Conservation (phyloP, 2,797 vertebrate species). For the Antennarius maculatus region DNA sequence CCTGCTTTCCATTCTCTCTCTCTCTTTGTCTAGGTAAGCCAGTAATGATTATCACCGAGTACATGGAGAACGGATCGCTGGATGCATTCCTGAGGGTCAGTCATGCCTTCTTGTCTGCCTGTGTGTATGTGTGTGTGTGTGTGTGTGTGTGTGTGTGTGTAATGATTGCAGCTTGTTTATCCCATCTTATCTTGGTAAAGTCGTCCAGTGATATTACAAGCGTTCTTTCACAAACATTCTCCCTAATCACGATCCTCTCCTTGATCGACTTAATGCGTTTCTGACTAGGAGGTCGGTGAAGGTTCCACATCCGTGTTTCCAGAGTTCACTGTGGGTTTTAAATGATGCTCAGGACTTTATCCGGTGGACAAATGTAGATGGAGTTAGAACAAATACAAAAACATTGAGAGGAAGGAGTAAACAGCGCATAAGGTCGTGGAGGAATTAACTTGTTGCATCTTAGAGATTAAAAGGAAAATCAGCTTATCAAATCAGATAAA, state of each 20-base stretch:
- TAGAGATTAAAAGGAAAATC: background rate
- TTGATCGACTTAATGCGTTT: conserved; percentile 40
- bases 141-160: conserved; percentile 27
- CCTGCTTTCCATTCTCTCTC: conserved; percentile 54
- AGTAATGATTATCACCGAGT: conserved; percentile 99
- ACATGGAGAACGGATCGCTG: conserved; percentile 99
- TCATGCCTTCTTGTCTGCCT: conserved; percentile 64
- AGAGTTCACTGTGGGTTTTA: conserved; percentile 14
- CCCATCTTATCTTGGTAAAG: conserved; percentile 64
- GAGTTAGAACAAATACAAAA: background rate
- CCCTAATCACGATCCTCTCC: conserved; percentile 43
- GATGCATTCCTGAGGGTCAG: conserved; percentile 98
- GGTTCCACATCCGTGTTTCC: conserved; percentile 26
- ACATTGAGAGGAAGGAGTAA: no score
- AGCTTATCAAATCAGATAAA: no score
- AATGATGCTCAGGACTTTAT: conserved; percentile 2
- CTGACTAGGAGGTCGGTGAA: conserved; percentile 1
- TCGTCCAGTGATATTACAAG: conserved; percentile 61
- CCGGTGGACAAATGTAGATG: background rate
- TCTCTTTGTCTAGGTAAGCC: conserved; percentile 89
- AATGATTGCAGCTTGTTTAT: conserved; percentile 29
- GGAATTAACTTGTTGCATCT: background rate
- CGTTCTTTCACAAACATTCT: conserved; percentile 49
- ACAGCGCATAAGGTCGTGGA: no score
- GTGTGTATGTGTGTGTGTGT: conserved; percentile 27